A percentile compares a stretch with the other conserved stretches of the same genome.
These are phyloP conservation scores for Hirtodrosophila duncani DNA, from an alignment of 2,888 invertebrate genomes.

Conservation along the genomic window DNA sequence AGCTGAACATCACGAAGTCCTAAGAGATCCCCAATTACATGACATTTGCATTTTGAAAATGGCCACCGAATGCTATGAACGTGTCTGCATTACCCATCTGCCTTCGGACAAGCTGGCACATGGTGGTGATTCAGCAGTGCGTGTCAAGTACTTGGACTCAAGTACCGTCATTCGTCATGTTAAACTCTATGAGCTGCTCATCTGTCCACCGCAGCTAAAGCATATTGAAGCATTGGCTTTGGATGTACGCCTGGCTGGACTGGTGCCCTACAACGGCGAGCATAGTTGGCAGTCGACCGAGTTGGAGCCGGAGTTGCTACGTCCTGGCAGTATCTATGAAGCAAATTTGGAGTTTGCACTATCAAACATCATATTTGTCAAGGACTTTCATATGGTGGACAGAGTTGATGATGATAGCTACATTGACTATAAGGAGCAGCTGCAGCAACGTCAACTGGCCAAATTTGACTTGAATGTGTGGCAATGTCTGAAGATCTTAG, in stretches of 20 bases:
- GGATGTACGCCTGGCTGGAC: neutral
- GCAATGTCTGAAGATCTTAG: neutral
- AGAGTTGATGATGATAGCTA: too few species aligned
- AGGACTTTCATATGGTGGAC: neutral
- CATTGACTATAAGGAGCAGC: neutral
- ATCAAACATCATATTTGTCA: neutral
- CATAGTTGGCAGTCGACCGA: constrained; percentile 1
- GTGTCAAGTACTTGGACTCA: constrained; percentile 1
- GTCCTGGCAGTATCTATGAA: neutral
- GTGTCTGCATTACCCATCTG: neutral
- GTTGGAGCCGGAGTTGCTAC: neutral
- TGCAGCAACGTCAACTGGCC: neutral
- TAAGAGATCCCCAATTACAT: neutral
- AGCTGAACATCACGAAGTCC: neutral
- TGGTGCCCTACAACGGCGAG: constrained; percentile 2
- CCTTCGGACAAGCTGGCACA: neutral
- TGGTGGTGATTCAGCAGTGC: neutral
- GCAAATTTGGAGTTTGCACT: neutral
- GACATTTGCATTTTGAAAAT: neutral
- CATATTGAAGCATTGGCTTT: neutral
- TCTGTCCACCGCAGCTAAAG: neutral
- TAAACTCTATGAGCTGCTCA: neutral
- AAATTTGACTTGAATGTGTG: neutral
- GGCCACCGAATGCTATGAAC: neutral
- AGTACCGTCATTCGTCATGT: neutral